phyloP scores from a whole-genome alignment of 2,113 vertebrate genomes.

The Tupaia chinensis region DNA sequence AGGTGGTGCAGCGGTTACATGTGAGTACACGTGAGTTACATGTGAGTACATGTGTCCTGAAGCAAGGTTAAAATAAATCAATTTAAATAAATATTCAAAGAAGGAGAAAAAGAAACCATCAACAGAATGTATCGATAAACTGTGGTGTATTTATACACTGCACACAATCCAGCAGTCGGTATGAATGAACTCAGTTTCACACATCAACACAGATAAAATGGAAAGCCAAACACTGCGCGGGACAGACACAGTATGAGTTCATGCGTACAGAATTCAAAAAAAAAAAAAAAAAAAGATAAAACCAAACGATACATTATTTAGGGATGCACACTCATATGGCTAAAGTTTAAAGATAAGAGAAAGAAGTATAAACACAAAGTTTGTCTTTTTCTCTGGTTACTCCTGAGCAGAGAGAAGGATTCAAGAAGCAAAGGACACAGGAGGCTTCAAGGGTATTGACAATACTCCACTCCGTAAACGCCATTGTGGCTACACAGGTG shows the following conservation, averaged over 20 bases:
- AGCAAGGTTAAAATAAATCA: too few relatives aligned
- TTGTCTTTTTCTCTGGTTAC: not conserved
- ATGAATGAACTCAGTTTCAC: not conserved
- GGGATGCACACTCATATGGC: not conserved
- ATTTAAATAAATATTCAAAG: too few relatives aligned
- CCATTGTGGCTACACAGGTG: accelerated
- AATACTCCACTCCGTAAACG: not conserved
- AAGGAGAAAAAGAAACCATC: not conserved
- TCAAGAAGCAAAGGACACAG: not conserved
- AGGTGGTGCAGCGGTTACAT: too few relatives aligned
- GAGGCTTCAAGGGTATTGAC: not conserved
- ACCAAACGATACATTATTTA: not conserved
- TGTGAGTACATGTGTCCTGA: too few relatives aligned
- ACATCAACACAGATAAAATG: not conserved
- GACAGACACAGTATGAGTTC: not conserved
- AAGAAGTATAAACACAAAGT: not conserved
- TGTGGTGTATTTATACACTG: not conserved
- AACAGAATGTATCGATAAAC: not conserved
- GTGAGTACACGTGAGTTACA: too few relatives aligned
- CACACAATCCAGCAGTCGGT: not conserved
- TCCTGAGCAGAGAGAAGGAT: not conserved
- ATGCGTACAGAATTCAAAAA: not conserved
- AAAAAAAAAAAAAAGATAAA: not conserved
- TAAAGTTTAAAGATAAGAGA: not conserved
- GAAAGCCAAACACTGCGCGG: not conserved